These are phyloP conservation scores for Phyllotreta striolata DNA, from an alignment of 2,888 invertebrate species.

Conservation along the genomic window DNA sequence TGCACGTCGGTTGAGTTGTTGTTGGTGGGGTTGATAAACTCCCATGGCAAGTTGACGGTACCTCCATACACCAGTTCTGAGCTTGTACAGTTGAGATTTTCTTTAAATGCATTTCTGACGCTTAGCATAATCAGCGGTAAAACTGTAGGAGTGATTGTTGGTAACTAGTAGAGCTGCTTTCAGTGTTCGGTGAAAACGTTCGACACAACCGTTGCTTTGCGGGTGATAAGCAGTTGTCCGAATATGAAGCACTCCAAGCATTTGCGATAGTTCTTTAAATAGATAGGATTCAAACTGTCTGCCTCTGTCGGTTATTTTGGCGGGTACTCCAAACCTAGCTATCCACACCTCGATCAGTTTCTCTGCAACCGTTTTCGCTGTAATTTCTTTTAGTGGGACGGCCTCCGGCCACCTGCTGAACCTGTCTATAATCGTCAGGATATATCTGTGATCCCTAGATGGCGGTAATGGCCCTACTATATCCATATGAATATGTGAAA, in stretches of 20 bases:
- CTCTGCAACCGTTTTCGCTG: neutral
- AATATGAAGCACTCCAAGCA: constrained; percentile 19
- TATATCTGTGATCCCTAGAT: neutral
- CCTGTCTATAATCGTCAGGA: neutral
- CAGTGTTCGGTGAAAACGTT: constrained; percentile 39
- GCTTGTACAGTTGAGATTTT: too few species aligned
- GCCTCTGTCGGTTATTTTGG: neutral
- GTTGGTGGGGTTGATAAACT: too few species aligned
- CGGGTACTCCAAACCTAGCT: constrained; percentile 1
- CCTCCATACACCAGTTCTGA: too few species aligned
- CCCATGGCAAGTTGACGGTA: too few species aligned
- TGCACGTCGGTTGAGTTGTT: too few species aligned
- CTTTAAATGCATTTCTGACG: too few species aligned
- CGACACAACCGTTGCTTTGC: constrained; percentile 38
- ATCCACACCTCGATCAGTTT: neutral
- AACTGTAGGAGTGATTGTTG: constrained; percentile 31
- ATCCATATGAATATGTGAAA: constrained; percentile 1
- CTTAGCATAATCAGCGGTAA: too few species aligned
- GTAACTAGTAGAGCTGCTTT: constrained; percentile 43
- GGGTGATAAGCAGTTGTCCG: constrained; percentile 40
- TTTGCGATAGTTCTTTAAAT: constrained; percentile 5
- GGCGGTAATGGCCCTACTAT: constrained; percentile 16
- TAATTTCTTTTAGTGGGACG: neutral
- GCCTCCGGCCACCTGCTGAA: constrained; percentile 9
- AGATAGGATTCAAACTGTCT: constrained; percentile 25